A percentile compares a stretch with the other conserved stretches of the same genome.
These are phyloP conservation scores for Patella caerulea DNA, from an alignment of 2,888 invertebrate genomes.

Conservation along the genomic window DNA sequence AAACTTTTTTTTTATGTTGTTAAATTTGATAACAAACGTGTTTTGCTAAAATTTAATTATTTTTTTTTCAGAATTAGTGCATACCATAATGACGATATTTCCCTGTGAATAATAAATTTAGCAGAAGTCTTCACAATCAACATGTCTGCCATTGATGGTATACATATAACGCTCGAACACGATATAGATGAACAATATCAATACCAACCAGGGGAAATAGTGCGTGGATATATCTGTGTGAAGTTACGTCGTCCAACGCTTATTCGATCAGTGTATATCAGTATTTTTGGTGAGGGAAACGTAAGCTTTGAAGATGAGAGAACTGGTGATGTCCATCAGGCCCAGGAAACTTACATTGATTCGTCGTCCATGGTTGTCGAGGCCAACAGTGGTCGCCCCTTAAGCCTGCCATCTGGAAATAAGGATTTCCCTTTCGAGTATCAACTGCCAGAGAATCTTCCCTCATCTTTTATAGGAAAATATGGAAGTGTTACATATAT, in stretches of 20 bases:
- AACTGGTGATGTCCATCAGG: conserved; percentile 45
- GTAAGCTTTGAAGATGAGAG: conserved; percentile 67
- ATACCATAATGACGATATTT: too few relatives aligned
- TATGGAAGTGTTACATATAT: conserved; percentile 71
- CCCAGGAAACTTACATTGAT: conserved; percentile 67
- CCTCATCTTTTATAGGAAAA: conserved; percentile 71
- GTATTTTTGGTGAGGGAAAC: conserved; percentile 56
- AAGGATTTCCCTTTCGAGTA: conserved; percentile 68
- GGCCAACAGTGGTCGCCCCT: conserved; percentile 30
- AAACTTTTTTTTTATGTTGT: too few relatives aligned
- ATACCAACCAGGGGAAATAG: conserved; percentile 69
- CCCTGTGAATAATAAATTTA: too few relatives aligned
- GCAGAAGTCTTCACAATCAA: not conserved
- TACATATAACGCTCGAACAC: conserved; percentile 66
- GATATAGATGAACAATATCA: conserved; percentile 72
- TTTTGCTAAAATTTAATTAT: too few relatives aligned
- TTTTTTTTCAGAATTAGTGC: too few relatives aligned
- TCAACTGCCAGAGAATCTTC: conserved; percentile 64
- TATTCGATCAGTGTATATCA: conserved; percentile 35
- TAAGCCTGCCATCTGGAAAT: conserved; percentile 51
- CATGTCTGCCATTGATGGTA: conserved; percentile 46
- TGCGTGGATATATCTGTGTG: conserved; percentile 55
- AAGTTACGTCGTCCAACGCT: conserved; percentile 30
- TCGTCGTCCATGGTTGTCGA: conserved; percentile 51
- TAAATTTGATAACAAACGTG: too few relatives aligned